Conservation (phyloP, 1,140 invertebrate species). For the Chelonus insularis region DNA sequence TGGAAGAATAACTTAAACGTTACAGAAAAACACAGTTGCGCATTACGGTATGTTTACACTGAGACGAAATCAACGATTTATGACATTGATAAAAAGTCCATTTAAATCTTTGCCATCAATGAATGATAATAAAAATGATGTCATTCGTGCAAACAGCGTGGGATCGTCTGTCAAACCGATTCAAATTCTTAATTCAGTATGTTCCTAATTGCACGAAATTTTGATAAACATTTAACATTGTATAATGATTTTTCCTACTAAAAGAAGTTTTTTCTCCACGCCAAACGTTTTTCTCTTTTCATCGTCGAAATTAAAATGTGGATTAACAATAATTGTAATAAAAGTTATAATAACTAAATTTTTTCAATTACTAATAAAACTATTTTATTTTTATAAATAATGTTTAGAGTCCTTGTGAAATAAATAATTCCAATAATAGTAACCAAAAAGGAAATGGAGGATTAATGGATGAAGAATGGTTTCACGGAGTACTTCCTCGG, state of each 20-base stretch:
- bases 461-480: slow-evolving; percentile 92
- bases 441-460: slow-evolving; percentile 49
- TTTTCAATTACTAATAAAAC: neutral
- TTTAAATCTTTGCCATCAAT: slow-evolving; percentile 56
- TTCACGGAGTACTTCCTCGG: slow-evolving; percentile 92
- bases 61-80: slow-evolving; percentile 53
- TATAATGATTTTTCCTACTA: no score
- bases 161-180: slow-evolving; percentile 45
- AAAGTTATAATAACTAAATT: neutral
- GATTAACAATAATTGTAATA: no score
- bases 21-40: slow-evolving; percentile 52
- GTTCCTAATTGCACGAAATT: slow-evolving; percentile 38
- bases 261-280: no score
- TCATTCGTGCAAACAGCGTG: slow-evolving; percentile 52
- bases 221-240: slow-evolving; percentile 16
- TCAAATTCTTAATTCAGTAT: slow-evolving; percentile 49
- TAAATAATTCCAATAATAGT: slow-evolving; percentile 42
- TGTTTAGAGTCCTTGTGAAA: slow-evolving; percentile 48
- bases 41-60: slow-evolving; percentile 55
- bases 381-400: slow-evolving; percentile 2
- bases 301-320: no score
- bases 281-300: no score
- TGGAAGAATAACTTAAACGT: slow-evolving; percentile 29
- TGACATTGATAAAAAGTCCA: slow-evolving; percentile 51
- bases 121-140: slow-evolving; percentile 50